Conservation (phyloP, 2,797 vertebrate genomes). For the Peromyscus aztecus region DNA sequence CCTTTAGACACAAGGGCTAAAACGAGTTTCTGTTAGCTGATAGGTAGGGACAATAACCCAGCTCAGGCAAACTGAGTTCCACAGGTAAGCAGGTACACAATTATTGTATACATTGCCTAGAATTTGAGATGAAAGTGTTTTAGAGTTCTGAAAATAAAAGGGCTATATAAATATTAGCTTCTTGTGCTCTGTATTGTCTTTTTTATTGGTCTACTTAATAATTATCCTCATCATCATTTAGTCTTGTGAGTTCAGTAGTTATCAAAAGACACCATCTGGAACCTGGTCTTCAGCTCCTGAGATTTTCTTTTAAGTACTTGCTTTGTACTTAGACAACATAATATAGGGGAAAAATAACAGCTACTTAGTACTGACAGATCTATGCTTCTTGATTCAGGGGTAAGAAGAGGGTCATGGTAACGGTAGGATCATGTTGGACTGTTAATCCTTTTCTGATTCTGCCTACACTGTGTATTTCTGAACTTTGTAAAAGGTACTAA, state of each 20-base stretch:
- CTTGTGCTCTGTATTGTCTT: not conserved
- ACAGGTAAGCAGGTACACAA: not conserved
- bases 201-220: slow-evolving; percentile 63
- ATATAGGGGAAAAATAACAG: not conserved
- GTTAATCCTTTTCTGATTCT: not conserved
- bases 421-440: not conserved
- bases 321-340: not conserved
- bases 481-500: not conserved
- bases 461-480: not conserved
- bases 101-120: not conserved
- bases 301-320: slow-evolving; percentile 6
- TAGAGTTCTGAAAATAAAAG: slow-evolving; percentile 67
- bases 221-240: slow-evolving; percentile 3
- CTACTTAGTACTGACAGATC: not conserved
- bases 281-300: not conserved
- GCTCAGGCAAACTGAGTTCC: slow-evolving; percentile 2
- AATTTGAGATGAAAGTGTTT: not conserved
- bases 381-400: not conserved
- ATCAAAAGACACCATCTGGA: slow-evolving; percentile 23
- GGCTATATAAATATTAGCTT: not conserved
- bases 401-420: not conserved
- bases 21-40: not conserved
- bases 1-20: not conserved
- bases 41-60: not conserved
- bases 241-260: not conserved